These are phyloP conservation scores for Paguma larvata DNA, from an alignment of 2,797 vertebrate genomes.

Conservation along the genomic window DNA sequence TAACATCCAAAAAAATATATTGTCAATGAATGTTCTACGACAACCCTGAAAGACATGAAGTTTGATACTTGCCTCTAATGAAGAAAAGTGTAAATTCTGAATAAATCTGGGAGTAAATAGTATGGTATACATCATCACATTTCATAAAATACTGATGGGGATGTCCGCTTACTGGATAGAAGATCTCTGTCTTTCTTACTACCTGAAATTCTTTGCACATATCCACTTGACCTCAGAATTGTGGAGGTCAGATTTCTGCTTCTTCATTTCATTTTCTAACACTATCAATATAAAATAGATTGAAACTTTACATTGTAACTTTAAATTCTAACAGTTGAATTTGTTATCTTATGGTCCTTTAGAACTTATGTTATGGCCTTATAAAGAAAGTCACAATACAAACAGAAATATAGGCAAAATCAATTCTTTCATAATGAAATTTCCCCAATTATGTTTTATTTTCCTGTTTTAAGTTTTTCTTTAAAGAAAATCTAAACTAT, in stretches of 20 bases:
- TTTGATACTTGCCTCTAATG: background rate
- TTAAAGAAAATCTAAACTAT: background rate
- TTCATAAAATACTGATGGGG: conserved; percentile 7
- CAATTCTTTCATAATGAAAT: conserved; percentile 22
- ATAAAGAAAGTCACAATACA: background rate
- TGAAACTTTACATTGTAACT: background rate
- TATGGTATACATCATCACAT: conserved; percentile 2
- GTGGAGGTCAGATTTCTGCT: background rate
- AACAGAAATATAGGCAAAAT: conserved; percentile 13
- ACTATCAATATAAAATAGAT: conserved; percentile 34
- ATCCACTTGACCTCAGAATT: conserved; percentile 30
- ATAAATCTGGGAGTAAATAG: background rate
- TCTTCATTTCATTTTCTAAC: background rate
- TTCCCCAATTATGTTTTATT: background rate
- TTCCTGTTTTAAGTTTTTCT: background rate
- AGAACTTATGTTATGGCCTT: conserved; percentile 8
- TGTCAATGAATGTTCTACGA: background rate
- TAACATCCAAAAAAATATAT: conserved; percentile 8
- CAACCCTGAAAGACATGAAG: background rate
- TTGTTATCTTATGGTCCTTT: background rate
- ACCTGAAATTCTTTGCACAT: conserved; percentile 10
- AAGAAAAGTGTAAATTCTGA: background rate
- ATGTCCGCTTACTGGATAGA: conserved; percentile 45
- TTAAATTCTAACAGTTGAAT: background rate
- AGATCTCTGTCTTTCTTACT: background rate